Base-by-base conservation (phyloP, 1,140 invertebrate genomes). In the Agraylea sexmaculata region DNA sequence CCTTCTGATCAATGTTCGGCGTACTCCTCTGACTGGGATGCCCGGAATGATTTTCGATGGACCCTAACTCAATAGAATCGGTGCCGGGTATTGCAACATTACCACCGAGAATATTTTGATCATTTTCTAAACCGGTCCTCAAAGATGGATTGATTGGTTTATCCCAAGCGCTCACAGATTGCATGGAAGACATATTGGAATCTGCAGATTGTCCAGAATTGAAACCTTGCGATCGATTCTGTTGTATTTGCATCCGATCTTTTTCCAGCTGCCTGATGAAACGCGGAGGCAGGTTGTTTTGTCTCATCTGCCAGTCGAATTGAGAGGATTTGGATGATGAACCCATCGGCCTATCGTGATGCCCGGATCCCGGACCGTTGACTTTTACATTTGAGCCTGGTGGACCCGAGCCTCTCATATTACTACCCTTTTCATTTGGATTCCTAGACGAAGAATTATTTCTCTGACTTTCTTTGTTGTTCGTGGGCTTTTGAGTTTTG, bases 141-240 rank as follows among this genome's bases (percentile, higher is more conserved):
- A 81, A 54, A 35, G 74, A 70, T 49, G 74, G 69, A 10, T 74
- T 74, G 45, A 86, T 80, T 2, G 84, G 81, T 57, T 87, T 89
- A 48, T 87, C 81, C 86, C 86, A 90, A 8, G 85, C 85, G 58
- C 84, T 88, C 2, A 80, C 73, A 2, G 75, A 52, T 0, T 79
- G 78, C 15, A 75, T 73, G 3, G 80, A 75, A 2, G 78, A 73
- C 1, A 75, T 63, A 29, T 45, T 35, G 53, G 57, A 21, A 58
- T 49, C 49, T 40, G 68, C 64, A 52, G 64, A 60, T 41, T 65
- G 45, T 55, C 59, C 46, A n/a, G n/a, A n/a, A 28, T 38, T 42
- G 36, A 47, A 50, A 15, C 41, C 41, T 39, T 50, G 45, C 5
- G 21, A 17, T 13, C 37, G 28, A 8, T 12, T 37, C 15, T 45